A percentile compares a stretch with the other conserved stretches of the same genome.
Conservation (phyloP, 2,888 invertebrate species). For the Chrysina gloriosa region DNA sequence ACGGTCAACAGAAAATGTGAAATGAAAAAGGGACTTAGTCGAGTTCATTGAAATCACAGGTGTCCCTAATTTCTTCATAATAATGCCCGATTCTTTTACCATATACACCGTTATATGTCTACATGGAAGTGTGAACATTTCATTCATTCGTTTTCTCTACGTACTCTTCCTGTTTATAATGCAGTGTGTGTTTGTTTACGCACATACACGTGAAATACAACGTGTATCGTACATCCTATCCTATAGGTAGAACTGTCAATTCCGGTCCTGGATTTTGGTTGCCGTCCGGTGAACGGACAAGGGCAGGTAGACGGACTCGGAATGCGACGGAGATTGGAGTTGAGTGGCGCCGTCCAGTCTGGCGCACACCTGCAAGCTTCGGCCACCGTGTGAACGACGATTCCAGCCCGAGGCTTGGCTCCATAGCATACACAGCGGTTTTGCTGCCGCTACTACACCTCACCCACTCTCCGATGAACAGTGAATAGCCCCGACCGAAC, state of each 20-base stretch:
- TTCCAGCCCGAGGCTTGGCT: slow-evolving; percentile 35
- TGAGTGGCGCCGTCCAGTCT: slow-evolving; percentile 62
- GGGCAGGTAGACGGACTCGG: slow-evolving; percentile 51
- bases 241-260: background rate
- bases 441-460: slow-evolving; percentile 44
- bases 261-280: slow-evolving; percentile 36
- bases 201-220: background rate
- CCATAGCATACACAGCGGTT: slow-evolving; percentile 31
- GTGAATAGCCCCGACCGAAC: slow-evolving; percentile 8
- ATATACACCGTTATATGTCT: background rate
- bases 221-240: slow-evolving; percentile 5
- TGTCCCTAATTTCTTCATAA: too few species aligned
- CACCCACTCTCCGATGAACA: slow-evolving; percentile 47
- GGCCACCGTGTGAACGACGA: slow-evolving; percentile 60
- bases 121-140: background rate
- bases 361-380: slow-evolving; percentile 62
- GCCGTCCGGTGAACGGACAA: slow-evolving; percentile 46
- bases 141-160: background rate
- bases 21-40: too few species aligned
- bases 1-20: too few species aligned
- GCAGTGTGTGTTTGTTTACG: background rate
- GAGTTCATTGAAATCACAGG: too few species aligned
- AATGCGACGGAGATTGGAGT: slow-evolving; percentile 54
- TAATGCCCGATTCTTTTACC: background rate
- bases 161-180: background rate